These are phyloP conservation scores for Pseudopipra pipra DNA, from an alignment of 2,113 vertebrate genomes.

Conservation along the genomic window DNA sequence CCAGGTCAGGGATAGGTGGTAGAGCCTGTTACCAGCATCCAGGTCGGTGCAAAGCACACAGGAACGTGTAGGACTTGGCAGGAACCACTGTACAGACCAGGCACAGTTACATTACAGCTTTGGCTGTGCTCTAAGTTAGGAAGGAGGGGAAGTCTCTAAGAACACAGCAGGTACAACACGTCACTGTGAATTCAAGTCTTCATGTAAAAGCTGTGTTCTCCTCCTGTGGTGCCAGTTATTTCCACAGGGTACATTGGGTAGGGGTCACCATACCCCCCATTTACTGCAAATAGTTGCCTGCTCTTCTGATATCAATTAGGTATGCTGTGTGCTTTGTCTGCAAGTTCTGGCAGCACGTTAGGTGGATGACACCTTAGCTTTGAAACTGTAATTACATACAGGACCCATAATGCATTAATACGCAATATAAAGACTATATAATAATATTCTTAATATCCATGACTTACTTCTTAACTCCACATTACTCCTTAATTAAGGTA, in stretches of 20 bases:
- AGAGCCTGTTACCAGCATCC: not conserved
- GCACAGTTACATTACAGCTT: not conserved
- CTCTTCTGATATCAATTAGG: not conserved
- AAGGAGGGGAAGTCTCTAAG: not conserved
- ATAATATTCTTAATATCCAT: not conserved
- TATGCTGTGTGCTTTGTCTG: accelerated
- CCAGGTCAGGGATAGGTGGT: not conserved
- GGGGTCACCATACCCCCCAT: not conserved
- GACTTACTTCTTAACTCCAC: not conserved
- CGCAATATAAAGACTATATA: not conserved
- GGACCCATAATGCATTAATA: not conserved
- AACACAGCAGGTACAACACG: not conserved
- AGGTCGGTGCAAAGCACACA: not conserved
- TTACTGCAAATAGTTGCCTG: not conserved
- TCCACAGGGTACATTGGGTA: accelerated
- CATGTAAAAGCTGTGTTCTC: not conserved
- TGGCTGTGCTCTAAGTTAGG: not conserved
- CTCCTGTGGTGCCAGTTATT: not conserved
- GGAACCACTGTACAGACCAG: not conserved
- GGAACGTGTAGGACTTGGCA: not conserved
- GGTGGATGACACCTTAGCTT: not conserved
- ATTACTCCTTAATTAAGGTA: not conserved
- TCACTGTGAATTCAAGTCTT: not conserved
- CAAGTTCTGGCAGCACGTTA: not conserved
- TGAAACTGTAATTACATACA: not conserved